Base-by-base conservation (phyloP, 1,140 invertebrate genomes). In the Zaprionus gabonicus region DNA sequence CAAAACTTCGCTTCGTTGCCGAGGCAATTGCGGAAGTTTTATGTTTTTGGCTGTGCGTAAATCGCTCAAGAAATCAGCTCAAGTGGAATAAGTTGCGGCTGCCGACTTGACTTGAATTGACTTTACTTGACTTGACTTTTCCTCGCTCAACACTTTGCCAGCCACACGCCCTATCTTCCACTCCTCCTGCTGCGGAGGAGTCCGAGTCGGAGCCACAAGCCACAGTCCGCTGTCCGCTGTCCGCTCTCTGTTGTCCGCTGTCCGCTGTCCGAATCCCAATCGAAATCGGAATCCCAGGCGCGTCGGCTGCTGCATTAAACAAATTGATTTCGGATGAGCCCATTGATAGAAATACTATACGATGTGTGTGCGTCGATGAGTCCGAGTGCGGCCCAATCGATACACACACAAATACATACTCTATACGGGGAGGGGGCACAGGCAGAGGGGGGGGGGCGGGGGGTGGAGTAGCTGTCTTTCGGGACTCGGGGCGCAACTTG, bases 81-180 rank as follows among this genome's bases (percentile, higher is more conserved):
- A 90, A 90, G 85, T 90, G 85, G 85, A 90, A 85, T 90, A 90
- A 90, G 85, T 90, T 90, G 84, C 80, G 84, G 84, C 80, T 75
- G 66, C 71, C 36, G 78, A 69, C 82, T 79, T 57, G 53, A 68
- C 82, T 82, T 67, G 53, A 68, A 78, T 82, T 67, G n/a, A 56
- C 20, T 67, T 36, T 64, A 71, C 80, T 82, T 49, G 0, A 17
- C 41, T 44, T 44, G 51, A 55, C 80, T 84, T 71, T 38, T 56
- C 69, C 72, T 82, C 66, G 85, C 78, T 80, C 83, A 90, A 84
- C 86, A 82, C 85, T 80, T 80, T 71, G 57, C 51, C 64, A 57
- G n/a, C 55, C 55, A 10, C 28, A 31, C 28, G 7, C 28, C 7
- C 28, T 1, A 7, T 1, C 7, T 2, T 7, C 28, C 28, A 28